Evolutionary conservation across 1,140 invertebrate genomes (phyloP).

Genomic region (Neotoxoptera formosana): DNA sequence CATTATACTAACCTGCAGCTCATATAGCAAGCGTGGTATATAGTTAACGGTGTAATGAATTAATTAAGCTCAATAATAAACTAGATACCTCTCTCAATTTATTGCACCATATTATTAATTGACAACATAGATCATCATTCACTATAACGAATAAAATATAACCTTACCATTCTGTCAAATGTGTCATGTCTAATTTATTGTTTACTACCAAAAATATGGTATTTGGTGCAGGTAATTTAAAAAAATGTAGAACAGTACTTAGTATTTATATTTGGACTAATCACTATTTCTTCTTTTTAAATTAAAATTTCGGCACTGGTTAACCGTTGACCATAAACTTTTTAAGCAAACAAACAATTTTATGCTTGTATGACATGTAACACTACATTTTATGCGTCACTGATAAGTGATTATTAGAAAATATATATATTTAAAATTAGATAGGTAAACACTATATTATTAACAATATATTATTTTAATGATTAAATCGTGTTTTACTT

Average conservation of each 20-base stretch:
- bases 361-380: neutral
- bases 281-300: neutral
- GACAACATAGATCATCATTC: neutral
- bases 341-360: neutral
- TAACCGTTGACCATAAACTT: neutral
- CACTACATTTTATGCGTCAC: neutral
- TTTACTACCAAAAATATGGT: neutral
- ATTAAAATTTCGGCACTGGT: neutral
- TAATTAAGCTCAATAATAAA: neutral
- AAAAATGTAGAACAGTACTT: neutral
- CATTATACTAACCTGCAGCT: neutral
- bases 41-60: neutral
- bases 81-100: neutral
- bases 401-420: neutral
- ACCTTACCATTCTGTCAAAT: neutral
- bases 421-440: neutral
- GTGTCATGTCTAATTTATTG: neutral
- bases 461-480: neutral
- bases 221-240: neutral
- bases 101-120: neutral
- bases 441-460: neutral
- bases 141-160: neutral
- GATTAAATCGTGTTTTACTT: neutral
- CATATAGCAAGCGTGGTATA: neutral
- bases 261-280: too few relatives aligned